Base-by-base conservation (phyloP, 2,888 invertebrate species). In the Epirrhoe tristata region DNA sequence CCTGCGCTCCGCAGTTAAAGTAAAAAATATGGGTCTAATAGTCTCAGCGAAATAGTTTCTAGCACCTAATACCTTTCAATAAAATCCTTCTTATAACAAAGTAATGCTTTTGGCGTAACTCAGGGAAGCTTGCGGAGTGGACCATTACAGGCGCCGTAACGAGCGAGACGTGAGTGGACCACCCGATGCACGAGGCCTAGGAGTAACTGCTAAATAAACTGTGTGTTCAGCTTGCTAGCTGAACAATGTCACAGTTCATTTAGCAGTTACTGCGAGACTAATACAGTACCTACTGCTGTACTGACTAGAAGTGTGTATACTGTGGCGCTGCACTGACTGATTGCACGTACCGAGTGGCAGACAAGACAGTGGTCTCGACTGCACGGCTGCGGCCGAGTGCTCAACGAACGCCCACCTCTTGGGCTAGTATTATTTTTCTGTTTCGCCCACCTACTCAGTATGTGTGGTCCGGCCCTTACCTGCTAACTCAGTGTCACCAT, bases 151-250 rank as follows among this genome's bases (percentile, higher is more conserved):
- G 53, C 46, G 50, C 58, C 62, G 62, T 58, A 69, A 72, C 68
- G 72, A 67, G 60, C 63, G 51, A 51, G 55, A 72, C 72, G 72
- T 72, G 72, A 62, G 62, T 24, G 17, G 72, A 64, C 58, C 65
- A n/a, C 56, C 58, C 39, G 58, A 64, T 59, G 63, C 46, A 46
- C 10, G 39, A 16, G 16, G 16, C 5, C 31, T 5, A 0, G 10
- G 14, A 64, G 36, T 36, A 36, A 54, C 53, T 58, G n/a, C 53
- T 48, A 10, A 0, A 0, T 58, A 14, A 32, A 12, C 63, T 58
- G 48, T 36, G n/a, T 24, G 7, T 36, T 8, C 57, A 46, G 14
- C 32, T 32, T 10, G 50, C 14, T 50, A 14, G 34, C 48, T 48
- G n/a, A n/a, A n/a, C n/a, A n/a, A n/a, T n/a, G n/a, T n/a, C n/a